phyloP scores from a whole-genome alignment of 2,113 vertebrate species.

The Puma concolor region DNA sequence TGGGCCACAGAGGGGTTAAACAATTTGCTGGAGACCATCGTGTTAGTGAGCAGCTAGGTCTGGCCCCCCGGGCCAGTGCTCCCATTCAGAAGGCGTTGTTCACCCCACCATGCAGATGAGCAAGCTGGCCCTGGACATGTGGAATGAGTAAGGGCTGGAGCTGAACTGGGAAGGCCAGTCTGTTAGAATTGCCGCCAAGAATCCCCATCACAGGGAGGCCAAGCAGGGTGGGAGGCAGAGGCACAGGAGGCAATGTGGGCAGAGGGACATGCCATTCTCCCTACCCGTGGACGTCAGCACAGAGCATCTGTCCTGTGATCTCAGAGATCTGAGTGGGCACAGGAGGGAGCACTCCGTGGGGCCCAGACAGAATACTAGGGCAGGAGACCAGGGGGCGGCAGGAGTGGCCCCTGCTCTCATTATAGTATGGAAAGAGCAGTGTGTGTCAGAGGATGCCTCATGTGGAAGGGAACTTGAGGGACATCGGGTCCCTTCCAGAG shows the following conservation, averaged over 20 bases:
- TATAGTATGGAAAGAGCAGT: not conserved
- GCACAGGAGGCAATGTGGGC: accelerated
- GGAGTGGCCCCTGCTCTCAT: not conserved
- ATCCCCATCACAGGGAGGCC: not conserved
- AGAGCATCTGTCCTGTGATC: no score
- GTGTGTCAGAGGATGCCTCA: not conserved
- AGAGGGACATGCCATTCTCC: accelerated
- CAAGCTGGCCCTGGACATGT: not conserved
- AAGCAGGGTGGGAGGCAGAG: not conserved
- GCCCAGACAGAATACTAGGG: not conserved
- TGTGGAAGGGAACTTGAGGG: not conserved
- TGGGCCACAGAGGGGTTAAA: no score
- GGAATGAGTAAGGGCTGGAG: accelerated
- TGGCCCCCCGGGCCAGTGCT: not conserved
- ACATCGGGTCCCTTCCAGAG: not conserved
- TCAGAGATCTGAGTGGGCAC: not conserved
- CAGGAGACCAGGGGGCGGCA: not conserved
- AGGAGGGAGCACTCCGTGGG: not conserved
- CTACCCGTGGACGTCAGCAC: no score
- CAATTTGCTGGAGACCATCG: not conserved
- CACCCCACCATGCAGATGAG: not conserved
- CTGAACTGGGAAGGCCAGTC: not conserved
- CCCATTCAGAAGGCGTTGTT: not conserved
- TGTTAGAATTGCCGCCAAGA: not conserved
- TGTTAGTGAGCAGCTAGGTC: not conserved